Conservation (phyloP, 2,113 vertebrate genomes). For the Sisor rabdophorus region DNA sequence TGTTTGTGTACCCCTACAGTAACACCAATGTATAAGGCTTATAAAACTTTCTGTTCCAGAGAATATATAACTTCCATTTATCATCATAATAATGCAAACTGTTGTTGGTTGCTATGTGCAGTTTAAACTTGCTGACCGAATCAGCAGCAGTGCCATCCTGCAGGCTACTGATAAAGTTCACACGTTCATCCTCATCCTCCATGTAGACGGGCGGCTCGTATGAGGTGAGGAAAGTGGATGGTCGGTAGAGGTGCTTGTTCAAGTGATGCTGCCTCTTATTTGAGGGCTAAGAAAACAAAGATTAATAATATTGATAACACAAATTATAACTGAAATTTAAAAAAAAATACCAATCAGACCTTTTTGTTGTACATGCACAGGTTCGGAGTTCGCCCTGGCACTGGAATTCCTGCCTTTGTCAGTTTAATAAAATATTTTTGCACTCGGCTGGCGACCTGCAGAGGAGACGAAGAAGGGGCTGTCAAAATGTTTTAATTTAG, state of each 20-base stretch:
- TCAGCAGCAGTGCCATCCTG: slow-evolving; percentile 80
- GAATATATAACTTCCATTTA: too few species aligned
- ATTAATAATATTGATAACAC: background rate
- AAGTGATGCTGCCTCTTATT: slow-evolving; percentile 93
- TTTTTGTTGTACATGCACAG: slow-evolving; percentile 98
- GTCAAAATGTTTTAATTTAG: background rate
- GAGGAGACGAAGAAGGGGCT: background rate
- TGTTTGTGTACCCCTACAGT: too few species aligned
- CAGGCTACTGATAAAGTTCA: slow-evolving; percentile 78
- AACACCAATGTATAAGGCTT: too few species aligned
- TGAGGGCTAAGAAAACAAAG: slow-evolving; percentile 74
- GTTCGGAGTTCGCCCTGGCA: slow-evolving; percentile 96
- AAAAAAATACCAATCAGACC: slow-evolving; percentile 62
- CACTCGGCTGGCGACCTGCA: slow-evolving; percentile 93
- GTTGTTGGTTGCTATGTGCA: background rate
- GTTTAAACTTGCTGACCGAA: slow-evolving; percentile 65
- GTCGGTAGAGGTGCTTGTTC: slow-evolving; percentile 97
- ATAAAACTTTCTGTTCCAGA: too few species aligned
- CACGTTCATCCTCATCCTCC: slow-evolving; percentile 94
- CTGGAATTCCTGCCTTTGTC: slow-evolving; percentile 98
- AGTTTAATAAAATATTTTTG: slow-evolving; percentile 99
- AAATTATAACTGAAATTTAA: fast-evolving
- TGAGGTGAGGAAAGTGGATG: slow-evolving; percentile 96
- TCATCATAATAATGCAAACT: background rate
- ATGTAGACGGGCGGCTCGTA: slow-evolving; percentile 97